A percentile compares a stretch with the other conserved stretches of the same genome.
phyloP scores from a whole-genome alignment of 2,888 invertebrate genomes.

The Acanthosepion esculentum region DNA sequence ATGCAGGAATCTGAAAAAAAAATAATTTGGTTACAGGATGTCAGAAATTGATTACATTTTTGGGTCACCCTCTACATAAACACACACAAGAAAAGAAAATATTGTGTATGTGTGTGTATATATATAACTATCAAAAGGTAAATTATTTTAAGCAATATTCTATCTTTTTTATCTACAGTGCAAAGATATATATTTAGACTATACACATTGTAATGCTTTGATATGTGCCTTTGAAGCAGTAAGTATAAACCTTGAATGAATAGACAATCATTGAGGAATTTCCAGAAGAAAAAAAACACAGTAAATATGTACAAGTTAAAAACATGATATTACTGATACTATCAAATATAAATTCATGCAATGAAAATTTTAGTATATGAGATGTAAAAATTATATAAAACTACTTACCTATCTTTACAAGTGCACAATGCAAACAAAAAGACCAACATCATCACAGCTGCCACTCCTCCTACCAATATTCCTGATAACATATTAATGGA shows the following conservation, averaged over 20 bases:
- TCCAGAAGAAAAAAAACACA: neutral
- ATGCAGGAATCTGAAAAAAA: no score
- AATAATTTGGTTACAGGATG: no score
- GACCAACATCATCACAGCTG: constrained; percentile 46
- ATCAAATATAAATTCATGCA: neutral
- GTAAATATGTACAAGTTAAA: no score
- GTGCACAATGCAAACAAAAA: constrained; percentile 46
- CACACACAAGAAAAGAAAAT: no score
- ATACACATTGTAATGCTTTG: neutral
- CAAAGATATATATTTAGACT: neutral
- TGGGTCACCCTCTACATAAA: no score
- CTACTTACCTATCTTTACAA: constrained; percentile 47
- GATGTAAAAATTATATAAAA: neutral
- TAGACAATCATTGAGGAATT: neutral
- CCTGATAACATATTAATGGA: constrained; percentile 40
- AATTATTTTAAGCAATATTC: neutral
- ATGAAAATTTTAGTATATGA: neutral
- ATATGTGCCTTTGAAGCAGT: neutral
- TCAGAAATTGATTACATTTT: no score
- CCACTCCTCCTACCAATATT: constrained; percentile 36
- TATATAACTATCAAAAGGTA: neutral
- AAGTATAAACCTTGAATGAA: neutral
- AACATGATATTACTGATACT: no score
- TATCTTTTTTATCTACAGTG: neutral
- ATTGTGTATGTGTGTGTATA: no score